Base-by-base conservation (phyloP, 2,888 invertebrate species). In the Unio pictorum region DNA sequence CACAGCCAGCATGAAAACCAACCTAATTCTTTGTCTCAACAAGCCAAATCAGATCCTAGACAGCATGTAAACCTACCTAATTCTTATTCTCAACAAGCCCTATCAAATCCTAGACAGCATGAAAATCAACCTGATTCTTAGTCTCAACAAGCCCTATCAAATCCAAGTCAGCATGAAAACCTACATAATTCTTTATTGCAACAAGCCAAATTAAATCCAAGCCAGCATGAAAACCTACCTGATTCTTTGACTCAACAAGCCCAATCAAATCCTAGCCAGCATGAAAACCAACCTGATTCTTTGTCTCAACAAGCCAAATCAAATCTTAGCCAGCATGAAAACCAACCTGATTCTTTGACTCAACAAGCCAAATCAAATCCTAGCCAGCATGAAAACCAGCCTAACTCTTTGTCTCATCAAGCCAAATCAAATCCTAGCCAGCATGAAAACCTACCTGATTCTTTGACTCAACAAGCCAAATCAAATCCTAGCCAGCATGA, bases 361-460 rank as follows among this genome's bases (percentile, higher is more conserved):
- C 45, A 4, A 58, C 61, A 26, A 67, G 55, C 20, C 57, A 45
- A 8, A 56, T 23, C 34, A 67, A 23, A 45, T 67, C 67, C 45
- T 45, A 45, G 11, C 45, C 8, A 45, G 45, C 45, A 45, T 45
- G 45, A 45, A 45, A 45, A 45, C 45, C 45, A 45, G 11, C 45
- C 45, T 45, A 11, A 2, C 11, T 45, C 45, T 45, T 11, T 45
- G 11, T 45, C 26, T 67, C 45, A 4, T 54, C 61, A 26, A 67
- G 55, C 20, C 57, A 45, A 8, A 56, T 23, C 34, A 67, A 23
- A 45, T 67, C 67, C 45, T 45, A 45, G 11, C 11, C 8, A 45
- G 45, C 45, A 45, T 45, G 45, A 45, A 45, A 45, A 11, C 45
- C 45, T 11, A 45, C 45, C 45, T 45, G 11, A 2, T 45, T 45